Evolutionary conservation across 2,888 invertebrate species (phyloP).

Genomic region (Lepidochitona cinerea): DNA sequence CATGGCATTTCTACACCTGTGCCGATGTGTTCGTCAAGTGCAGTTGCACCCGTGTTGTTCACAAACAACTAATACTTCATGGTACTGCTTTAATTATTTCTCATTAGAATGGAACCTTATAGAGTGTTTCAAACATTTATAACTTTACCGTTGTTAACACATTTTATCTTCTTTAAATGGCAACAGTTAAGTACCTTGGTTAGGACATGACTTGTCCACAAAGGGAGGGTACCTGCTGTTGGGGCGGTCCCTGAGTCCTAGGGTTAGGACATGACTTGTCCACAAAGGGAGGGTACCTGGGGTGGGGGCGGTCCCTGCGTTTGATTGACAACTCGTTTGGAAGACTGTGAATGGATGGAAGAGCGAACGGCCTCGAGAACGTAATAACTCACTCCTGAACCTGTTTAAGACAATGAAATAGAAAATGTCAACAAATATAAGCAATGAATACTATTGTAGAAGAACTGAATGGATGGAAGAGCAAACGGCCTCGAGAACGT

Average conservation of each 20-base stretch:
- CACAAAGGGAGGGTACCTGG: neutral
- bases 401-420: constrained; percentile 23
- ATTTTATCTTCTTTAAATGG: too few species aligned
- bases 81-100: too few species aligned
- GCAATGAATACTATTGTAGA: neutral
- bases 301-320: neutral
- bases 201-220: neutral
- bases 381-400: constrained; percentile 41
- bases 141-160: too few species aligned
- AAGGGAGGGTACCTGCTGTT: neutral
- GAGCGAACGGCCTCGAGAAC: constrained; percentile 37
- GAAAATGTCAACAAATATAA: neutral
- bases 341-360: neutral
- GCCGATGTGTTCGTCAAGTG: too few species aligned
- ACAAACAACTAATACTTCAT: too few species aligned
- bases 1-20: too few species aligned
- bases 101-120: too few species aligned
- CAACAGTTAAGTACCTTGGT: too few species aligned
- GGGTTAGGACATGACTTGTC: neutral
- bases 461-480: neutral
- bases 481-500: too few species aligned
- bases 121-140: too few species aligned
- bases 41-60: too few species aligned
- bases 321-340: neutral
- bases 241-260: neutral